Evolutionary conservation across 2,113 vertebrate genomes (phyloP), one percentile per base, ranked within the genome.

Genomic region (Gadus macrocephalus): DNA sequence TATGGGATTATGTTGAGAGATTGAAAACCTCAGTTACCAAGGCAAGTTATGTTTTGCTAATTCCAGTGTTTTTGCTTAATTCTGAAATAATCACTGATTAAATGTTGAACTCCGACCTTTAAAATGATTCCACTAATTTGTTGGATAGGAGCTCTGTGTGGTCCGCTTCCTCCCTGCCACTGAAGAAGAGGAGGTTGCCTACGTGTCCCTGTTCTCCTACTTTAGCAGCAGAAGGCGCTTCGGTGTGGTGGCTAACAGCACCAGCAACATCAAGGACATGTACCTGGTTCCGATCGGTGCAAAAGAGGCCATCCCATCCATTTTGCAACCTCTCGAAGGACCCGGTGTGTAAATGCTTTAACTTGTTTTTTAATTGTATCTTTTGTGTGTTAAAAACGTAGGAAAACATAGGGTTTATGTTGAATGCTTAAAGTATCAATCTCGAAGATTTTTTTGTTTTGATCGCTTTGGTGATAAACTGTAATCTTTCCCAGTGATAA

Each of bases 131-230:
- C 19, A 31, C 15, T 75, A 68, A 78, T 27, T 61, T 90, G 76
- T 71, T 22, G 78, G 84, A 19, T 81, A 99, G 97, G 96, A 98
- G 71, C 85, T 98, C 75, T 98, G 95, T 78, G 92, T 99, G 86
- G 95, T 99, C 71, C 96, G 97, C 19, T 98, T 99, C 82, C 95
- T 96, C 66, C 96, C 97, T 15, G 94, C 95, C 20, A 95, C 97
- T 60, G 97, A 98, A 79, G 97, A 99, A 69, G 97, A 98, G 72
- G 95, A 98, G 78, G 96, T 96, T 64, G 96, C 97, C 82, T 99
- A 98, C 77, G 94, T 98, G 62, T 98, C 97, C 64, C 93, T 99
- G 22, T 98, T 98, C 91, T 99, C 97, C 60, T 99, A 99, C 88
- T 99, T 99, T 81, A 98, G 94, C 91, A 98, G 97, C 87, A 95